These are phyloP conservation scores for Tortricodes alternella DNA, from an alignment of 2,888 invertebrate species.

Conservation along the genomic window DNA sequence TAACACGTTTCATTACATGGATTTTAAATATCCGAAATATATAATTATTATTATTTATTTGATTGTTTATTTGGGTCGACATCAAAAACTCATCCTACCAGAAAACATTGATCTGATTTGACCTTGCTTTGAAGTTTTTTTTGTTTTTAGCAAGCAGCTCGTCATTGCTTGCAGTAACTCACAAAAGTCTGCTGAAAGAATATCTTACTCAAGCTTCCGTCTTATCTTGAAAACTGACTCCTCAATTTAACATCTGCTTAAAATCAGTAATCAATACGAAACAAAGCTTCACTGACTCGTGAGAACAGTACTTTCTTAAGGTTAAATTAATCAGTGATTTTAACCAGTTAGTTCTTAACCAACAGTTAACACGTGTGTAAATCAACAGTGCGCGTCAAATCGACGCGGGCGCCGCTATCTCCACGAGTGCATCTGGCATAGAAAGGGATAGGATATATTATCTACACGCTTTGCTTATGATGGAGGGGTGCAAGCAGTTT, in stretches of 20 bases:
- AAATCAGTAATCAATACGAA: background rate
- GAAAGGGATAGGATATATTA: slow-evolving; percentile 1
- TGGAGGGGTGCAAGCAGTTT: too few relatives aligned
- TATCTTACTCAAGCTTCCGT: background rate
- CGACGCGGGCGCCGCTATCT: slow-evolving; percentile 22
- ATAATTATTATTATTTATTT: too few relatives aligned
- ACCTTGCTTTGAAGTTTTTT: too few relatives aligned
- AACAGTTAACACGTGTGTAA: slow-evolving; percentile 28
- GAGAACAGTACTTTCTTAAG: slow-evolving; percentile 22
- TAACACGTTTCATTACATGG: too few relatives aligned
- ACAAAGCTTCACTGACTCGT: slow-evolving; percentile 16
- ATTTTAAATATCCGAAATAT: too few relatives aligned
- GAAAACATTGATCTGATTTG: too few relatives aligned
- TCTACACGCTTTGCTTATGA: slow-evolving; percentile 11
- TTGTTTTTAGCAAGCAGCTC: too few relatives aligned
- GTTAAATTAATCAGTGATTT: slow-evolving; percentile 27
- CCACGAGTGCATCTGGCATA: slow-evolving; percentile 16
- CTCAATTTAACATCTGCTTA: background rate
- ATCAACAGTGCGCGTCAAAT: slow-evolving; percentile 15
- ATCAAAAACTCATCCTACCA: too few relatives aligned
- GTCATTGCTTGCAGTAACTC: too few relatives aligned
- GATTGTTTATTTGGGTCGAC: too few relatives aligned
- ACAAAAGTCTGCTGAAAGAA: too few relatives aligned
- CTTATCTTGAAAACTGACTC: background rate
- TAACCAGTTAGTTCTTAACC: slow-evolving; percentile 21